Conservation (phyloP, 1,140 invertebrate genomes). For the Diorhabda elongata region DNA sequence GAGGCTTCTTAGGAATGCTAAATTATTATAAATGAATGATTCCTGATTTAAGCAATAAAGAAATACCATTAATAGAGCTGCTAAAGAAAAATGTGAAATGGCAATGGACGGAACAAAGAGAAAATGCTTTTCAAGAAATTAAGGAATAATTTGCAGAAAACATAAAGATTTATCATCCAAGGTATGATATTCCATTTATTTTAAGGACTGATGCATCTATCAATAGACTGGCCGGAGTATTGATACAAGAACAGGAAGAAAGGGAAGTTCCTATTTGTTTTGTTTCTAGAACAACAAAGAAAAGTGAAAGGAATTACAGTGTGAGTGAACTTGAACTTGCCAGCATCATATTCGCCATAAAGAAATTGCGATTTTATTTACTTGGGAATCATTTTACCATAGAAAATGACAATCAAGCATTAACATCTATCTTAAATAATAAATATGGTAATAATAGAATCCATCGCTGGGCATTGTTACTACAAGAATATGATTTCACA, state of each 20-base stretch:
- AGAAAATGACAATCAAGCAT: constrained; percentile 4
- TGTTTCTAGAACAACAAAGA: constrained; percentile 42
- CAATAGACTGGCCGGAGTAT: constrained; percentile 42
- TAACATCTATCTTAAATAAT: constrained; percentile 12
- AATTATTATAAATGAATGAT: constrained; percentile 35
- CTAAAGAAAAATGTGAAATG: constrained; percentile 27
- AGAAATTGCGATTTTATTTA: constrained; percentile 10
- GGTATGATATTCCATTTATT: constrained; percentile 15
- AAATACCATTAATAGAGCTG: constrained; percentile 32
- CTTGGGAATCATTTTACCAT: constrained; percentile 11
- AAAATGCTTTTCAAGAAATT: constrained; percentile 6
- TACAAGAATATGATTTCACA: constrained; percentile 9
- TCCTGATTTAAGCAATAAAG: constrained; percentile 23
- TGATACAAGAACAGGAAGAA: constrained; percentile 37
- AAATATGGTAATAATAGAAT: constrained; percentile 7
- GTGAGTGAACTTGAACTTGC: constrained; percentile 10
- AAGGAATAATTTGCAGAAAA: not conserved
- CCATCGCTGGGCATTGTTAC: constrained; percentile 10
- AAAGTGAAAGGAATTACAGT: constrained; percentile 36
- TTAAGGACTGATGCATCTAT: constrained; percentile 36
- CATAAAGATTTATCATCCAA: constrained; percentile 12
- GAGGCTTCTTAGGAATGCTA: constrained; percentile 31
- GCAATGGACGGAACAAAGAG: constrained; percentile 6
- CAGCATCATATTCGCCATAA: constrained; percentile 8
- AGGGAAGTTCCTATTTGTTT: constrained; percentile 38